A percentile compares a stretch with the other conserved stretches of the same genome.
Conservation (phyloP, 2,797 vertebrate species). For the Hirundo rustica region DNA sequence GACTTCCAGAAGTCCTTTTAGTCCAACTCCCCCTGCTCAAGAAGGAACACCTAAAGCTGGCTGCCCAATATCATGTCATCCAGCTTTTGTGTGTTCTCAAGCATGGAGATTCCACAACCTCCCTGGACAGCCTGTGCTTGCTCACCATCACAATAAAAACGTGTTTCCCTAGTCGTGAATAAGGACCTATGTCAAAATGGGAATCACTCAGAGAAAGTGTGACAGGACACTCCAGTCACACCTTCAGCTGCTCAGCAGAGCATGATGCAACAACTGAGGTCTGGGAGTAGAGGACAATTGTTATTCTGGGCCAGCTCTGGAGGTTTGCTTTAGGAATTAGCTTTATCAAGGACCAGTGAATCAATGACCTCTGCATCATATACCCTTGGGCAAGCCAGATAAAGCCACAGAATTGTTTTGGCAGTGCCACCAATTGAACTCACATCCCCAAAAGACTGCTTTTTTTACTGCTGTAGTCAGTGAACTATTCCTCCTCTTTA, state of each 20-base stretch:
- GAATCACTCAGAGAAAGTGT: not conserved
- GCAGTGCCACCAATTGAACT: not conserved
- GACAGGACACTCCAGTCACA: not conserved
- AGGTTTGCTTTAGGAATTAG: not conserved
- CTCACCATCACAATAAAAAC: not conserved
- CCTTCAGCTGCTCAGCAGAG: not conserved
- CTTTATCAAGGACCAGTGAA: not conserved
- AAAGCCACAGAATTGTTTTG: not conserved
- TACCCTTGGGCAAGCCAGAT: not conserved
- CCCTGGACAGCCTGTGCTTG: not conserved
- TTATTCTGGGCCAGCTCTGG: not conserved
- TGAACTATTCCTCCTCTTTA: not conserved
- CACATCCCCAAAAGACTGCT: not conserved
- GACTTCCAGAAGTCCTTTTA: not conserved
- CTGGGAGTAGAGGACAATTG: accelerated
- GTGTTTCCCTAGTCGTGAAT: not conserved
- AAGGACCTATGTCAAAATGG: not conserved
- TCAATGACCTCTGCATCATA: not conserved
- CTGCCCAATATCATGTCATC: not conserved
- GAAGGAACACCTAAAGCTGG: not conserved
- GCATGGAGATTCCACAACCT: not conserved
- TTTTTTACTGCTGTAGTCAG: not conserved
- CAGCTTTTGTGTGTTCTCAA: not conserved
- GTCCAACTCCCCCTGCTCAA: accelerated
- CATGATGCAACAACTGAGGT: not conserved